A percentile compares a stretch with the other conserved stretches of the same genome.
These are phyloP conservation scores for Caligus rogercresseyi DNA, from an alignment of 1,140 invertebrate species.

Conservation along the genomic window DNA sequence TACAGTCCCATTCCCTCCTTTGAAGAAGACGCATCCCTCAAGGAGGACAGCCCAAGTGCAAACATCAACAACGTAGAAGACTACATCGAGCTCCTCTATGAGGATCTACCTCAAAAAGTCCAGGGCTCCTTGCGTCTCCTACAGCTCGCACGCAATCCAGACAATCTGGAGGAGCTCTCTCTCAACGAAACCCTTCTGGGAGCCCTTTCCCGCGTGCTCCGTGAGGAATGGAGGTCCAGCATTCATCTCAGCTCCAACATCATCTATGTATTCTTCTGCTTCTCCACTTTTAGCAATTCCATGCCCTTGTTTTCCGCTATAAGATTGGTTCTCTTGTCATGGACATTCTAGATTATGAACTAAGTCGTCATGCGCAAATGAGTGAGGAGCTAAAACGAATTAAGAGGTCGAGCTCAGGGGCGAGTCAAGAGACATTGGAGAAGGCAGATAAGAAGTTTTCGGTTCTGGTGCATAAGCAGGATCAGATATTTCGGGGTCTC, in stretches of 20 bases:
- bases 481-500: constrained; percentile 31
- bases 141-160: constrained; percentile 68
- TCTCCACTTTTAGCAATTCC: constrained; percentile 88
- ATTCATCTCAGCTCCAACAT: constrained; percentile 91
- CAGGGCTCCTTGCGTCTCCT: constrained; percentile 77
- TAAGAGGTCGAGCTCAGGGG: constrained; percentile 19
- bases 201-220: constrained; percentile 74
- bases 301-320: constrained; percentile 70
- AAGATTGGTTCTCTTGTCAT: constrained; percentile 88
- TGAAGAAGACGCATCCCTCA: not conserved
- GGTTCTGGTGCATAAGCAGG: constrained; percentile 30
- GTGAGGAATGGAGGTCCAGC: constrained; percentile 92
- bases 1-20: constrained; percentile 11
- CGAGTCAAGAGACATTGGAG: constrained; percentile 30
- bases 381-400: constrained; percentile 58
- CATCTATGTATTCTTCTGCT: constrained; percentile 90
- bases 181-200: constrained; percentile 88
- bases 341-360: constrained; percentile 85
- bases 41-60: no score
- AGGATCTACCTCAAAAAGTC: constrained; percentile 79
- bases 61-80: constrained; percentile 55
- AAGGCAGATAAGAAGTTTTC: constrained; percentile 83
- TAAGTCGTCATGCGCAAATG: constrained; percentile 81
- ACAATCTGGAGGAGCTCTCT: constrained; percentile 80
- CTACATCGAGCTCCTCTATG: constrained; percentile 91